Base-by-base conservation (phyloP, 2,113 vertebrate species). In the Poeciliopsis turrubarensis region DNA sequence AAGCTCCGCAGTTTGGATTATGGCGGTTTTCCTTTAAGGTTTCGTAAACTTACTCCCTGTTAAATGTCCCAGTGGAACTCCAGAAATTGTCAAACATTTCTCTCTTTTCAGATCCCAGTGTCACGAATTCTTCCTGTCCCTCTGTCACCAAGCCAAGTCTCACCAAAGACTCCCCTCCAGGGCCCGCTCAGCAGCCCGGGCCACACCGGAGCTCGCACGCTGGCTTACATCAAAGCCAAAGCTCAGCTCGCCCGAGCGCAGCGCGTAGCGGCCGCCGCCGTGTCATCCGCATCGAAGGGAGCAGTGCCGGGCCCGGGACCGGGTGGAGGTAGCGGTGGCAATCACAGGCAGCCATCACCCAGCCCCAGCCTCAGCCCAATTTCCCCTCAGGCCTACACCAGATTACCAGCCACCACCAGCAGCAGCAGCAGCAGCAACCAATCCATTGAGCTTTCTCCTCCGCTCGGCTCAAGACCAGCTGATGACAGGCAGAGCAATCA, bases 151-250 rank as follows among this genome's bases (percentile, higher is more conserved):
- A 92, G 94, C 83, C 97, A 96, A 92, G 94, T 96, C 88, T 97
- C 97, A 88, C 96, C 96, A 83, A 94, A 95, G 94, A 94, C 93
- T 41, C 89, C 94, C 1, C 95, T 96, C 82, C 94, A 95, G 3
- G 1, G 93, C 82, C 89, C 94, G 1, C 88, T 95, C 9, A 82
- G 93, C 92, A 96, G 96, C 92, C 96, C 96, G 0, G 94, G 94
- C 65, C 95, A 97, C 72, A 97, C 96, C 0, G 97, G 97, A 64
- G 97, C 97, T 87, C 95, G 98, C 74, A 99, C 98, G 61, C 84
- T 99, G 89, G 98, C 98, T 2, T 97, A 99, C 94, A 98, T 99
- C 95, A 99, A 99, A 93, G 97, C 97, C 22, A 96, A 96, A 93
- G 97, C 97, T 54, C 97, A 98, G 80, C 94, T 97, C 30, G 97